These are phyloP conservation scores for Cyanocitta stelleri DNA, from an alignment of 2,113 vertebrate species.

Conservation along the genomic window DNA sequence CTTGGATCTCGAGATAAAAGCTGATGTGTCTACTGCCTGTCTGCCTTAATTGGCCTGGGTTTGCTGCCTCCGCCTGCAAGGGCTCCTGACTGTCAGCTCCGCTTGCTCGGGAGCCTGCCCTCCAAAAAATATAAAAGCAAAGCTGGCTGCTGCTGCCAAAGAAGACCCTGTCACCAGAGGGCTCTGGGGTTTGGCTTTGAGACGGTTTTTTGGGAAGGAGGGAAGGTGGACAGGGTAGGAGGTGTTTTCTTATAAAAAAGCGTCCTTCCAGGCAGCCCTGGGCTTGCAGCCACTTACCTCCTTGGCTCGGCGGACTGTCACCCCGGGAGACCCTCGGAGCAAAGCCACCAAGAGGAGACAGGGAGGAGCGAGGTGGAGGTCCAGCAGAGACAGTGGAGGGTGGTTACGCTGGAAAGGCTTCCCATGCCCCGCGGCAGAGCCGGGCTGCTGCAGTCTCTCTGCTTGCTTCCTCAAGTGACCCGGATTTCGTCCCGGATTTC, in stretches of 20 bases:
- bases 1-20: constrained; percentile 48
- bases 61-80: not conserved
- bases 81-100: not conserved
- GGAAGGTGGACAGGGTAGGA: not conserved
- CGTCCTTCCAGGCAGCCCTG: not conserved
- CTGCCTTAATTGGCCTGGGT: constrained; percentile 36
- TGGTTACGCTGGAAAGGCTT: not conserved
- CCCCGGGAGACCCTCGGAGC: not conserved
- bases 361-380: not conserved
- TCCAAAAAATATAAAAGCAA: not conserved
- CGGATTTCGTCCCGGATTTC: not conserved
- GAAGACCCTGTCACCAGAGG: not conserved
- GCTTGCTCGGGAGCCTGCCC: not conserved
- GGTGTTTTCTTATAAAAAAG: not conserved
- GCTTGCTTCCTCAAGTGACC: not conserved
- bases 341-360: not conserved
- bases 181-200: not conserved
- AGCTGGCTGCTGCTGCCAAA: not conserved
- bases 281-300: not conserved
- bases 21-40: constrained; percentile 30
- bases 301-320: not conserved
- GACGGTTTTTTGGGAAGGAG: not conserved
- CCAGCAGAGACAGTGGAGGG: not conserved
- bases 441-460: not conserved
- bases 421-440: not conserved